Percentiles rank a stretch among this genome's conserved stretches.
These are phyloP conservation scores for Botia almorhae DNA, from an alignment of 2,797 vertebrate genomes.

Conservation along the genomic window DNA sequence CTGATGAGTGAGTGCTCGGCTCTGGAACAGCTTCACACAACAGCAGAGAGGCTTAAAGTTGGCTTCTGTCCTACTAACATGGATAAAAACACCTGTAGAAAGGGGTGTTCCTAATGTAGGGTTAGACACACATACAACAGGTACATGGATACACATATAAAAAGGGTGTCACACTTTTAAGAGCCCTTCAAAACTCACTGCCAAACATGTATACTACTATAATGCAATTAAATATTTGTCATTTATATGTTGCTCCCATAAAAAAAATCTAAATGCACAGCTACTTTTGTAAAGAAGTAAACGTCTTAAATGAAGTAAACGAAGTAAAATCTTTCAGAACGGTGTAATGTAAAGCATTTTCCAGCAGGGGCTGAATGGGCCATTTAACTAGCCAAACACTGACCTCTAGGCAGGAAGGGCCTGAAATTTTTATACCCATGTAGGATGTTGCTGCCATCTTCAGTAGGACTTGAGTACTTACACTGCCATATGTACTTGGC, in stretches of 20 bases:
- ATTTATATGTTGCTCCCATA: not conserved
- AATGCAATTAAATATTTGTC: not conserved
- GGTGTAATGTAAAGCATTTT: not conserved
- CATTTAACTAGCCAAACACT: not conserved
- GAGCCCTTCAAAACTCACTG: not conserved
- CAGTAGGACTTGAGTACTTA: conserved; percentile 11
- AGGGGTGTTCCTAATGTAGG: not conserved
- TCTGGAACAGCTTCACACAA: conserved; percentile 36
- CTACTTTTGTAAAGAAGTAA: not conserved
- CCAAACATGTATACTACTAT: not conserved
- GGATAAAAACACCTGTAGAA: conserved; percentile 6
- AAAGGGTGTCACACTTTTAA: not conserved
- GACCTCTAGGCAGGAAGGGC: not conserved
- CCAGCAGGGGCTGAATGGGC: not conserved
- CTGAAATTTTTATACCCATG: not conserved
- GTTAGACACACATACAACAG: not conserved
- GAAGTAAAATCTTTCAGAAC: not conserved
- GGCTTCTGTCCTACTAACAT: conserved; percentile 23
- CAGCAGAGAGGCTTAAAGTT: conserved; percentile 5
- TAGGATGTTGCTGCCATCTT: conserved; percentile 54
- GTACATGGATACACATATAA: not conserved
- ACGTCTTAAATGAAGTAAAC: no score
- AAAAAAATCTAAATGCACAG: not conserved
- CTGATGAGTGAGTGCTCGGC: conserved; percentile 38
- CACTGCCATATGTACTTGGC: not conserved